Percentiles rank a stretch among this genome's conserved stretches.
Conservation (phyloP, 2,888 invertebrate genomes). For the Entomobrya proxima region DNA sequence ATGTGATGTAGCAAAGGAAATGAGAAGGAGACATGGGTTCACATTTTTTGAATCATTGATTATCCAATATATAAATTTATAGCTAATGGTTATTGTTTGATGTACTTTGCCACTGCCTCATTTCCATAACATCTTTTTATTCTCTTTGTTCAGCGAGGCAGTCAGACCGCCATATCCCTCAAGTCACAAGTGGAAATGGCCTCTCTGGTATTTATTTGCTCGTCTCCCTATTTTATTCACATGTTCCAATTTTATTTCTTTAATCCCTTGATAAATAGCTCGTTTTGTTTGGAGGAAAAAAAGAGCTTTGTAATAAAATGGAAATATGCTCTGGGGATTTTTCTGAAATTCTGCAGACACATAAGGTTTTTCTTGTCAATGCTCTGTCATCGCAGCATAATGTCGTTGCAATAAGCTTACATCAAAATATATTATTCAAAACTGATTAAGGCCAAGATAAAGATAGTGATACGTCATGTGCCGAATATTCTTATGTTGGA, state of each 20-base stretch:
- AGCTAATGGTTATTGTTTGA: too few species aligned
- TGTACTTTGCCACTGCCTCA: too few species aligned
- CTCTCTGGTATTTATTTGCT: not conserved
- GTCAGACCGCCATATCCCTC: not conserved
- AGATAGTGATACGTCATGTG: not conserved
- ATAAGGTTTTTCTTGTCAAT: constrained; percentile 9
- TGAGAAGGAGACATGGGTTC: too few species aligned
- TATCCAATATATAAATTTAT: too few species aligned
- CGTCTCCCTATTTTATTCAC: not conserved
- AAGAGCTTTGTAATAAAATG: constrained; percentile 18
- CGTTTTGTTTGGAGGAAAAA: not conserved
- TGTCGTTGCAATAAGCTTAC: not conserved
- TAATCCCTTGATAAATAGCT: constrained; percentile 58
- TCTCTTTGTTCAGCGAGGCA: not conserved
- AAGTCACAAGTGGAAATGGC: not conserved
- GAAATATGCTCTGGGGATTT: constrained; percentile 30
- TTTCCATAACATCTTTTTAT: not conserved
- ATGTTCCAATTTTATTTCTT: constrained; percentile 8
- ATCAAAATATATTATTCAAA: too few species aligned
- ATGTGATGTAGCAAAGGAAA: too few species aligned
- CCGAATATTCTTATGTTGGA: too few species aligned
- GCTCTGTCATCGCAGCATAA: not conserved
- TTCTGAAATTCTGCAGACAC: constrained; percentile 11
- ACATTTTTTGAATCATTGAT: too few species aligned
- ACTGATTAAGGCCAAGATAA: not conserved